Base-by-base conservation (phyloP, 92 coral and sea anemone genomes). In the Epizoanthus stellaris region DNA sequence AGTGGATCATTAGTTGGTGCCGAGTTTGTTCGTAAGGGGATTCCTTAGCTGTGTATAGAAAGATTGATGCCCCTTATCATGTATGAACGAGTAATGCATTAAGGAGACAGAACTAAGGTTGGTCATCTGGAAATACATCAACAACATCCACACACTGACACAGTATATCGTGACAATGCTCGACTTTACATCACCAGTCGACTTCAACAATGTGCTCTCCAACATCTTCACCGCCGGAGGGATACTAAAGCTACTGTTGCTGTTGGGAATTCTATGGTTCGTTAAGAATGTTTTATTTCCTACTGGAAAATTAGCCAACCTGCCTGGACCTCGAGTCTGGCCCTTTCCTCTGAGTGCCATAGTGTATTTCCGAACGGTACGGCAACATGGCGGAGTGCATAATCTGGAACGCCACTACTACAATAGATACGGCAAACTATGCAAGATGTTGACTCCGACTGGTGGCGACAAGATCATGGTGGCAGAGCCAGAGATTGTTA, bases 401-500 rank as follows among this genome's bases (percentile, higher is more conserved):
- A 61, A 54, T 14, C 3, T 85, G 16, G 69, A 80, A 59, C 56
- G 80, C 38, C 85, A 86, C n/a, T 76, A 77, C 25, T 85, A 30
- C 79, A 81, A 75, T 45, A 73, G 86, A 45, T 85, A 81, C 73
- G 92, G 92, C 20, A 89, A 81, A 63, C 45, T 89, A 15, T 89
- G 68, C 56, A 80, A 72, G 74, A 72, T 61, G 59, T 47, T 53
- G 70, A 14, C 82, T 17, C 58, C 20, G 3, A 85, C 66, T 4
- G 83, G 89, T 11, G 56, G 47, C 19, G 80, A 74, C 25, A 86
- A 81, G 7, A 82, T 89, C 36, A 65, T 88, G 30, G 80, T 81
- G 40, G 80, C 57, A 11, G 92, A 89, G 36, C 92, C 92, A 57
- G 92, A 89, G 23, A 67, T 81, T 68, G 82, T 86, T 73, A 89